These are phyloP conservation scores for Hyphantria cunea DNA, from an alignment of 1,140 invertebrate genomes.

Conservation along the genomic window DNA sequence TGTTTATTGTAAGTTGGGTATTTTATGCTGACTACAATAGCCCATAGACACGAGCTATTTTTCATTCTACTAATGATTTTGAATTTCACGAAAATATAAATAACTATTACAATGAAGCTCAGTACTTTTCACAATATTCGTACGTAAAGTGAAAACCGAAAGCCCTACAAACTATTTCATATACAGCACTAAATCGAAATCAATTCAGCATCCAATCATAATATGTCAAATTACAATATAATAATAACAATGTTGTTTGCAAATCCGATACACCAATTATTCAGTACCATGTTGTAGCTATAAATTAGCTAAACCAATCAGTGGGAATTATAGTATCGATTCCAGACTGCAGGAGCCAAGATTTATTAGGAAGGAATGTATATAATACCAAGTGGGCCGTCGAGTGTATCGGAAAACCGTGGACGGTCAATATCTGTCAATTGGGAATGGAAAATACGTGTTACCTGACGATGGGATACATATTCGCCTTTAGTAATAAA, in stretches of 20 bases:
- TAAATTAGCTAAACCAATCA: neutral
- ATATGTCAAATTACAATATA: neutral
- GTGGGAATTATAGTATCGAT: neutral
- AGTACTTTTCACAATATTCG: too few species aligned
- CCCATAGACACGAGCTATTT: too few species aligned
- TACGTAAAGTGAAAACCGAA: too few species aligned
- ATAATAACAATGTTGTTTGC: neutral
- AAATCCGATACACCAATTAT: neutral
- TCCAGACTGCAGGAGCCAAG: neutral
- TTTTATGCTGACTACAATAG: too few species aligned
- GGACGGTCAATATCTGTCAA: conserved; percentile 52
- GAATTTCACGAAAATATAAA: too few species aligned
- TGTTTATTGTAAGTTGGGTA: too few species aligned
- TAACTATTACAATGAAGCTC: too few species aligned
- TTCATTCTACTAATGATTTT: too few species aligned
- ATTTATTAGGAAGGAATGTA: neutral
- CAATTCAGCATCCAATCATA: neutral
- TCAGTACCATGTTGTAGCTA: neutral
- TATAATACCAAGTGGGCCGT: neutral
- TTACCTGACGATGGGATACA: conserved; percentile 31
- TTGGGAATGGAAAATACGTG: conserved; percentile 50
- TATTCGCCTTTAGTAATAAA: neutral
- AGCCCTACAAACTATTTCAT: too few species aligned
- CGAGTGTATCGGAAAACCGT: conserved; percentile 7
- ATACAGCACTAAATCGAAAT: neutral